Evolutionary conservation across 2,113 vertebrate species (phyloP).

Genomic region (Carassius auratus): DNA sequence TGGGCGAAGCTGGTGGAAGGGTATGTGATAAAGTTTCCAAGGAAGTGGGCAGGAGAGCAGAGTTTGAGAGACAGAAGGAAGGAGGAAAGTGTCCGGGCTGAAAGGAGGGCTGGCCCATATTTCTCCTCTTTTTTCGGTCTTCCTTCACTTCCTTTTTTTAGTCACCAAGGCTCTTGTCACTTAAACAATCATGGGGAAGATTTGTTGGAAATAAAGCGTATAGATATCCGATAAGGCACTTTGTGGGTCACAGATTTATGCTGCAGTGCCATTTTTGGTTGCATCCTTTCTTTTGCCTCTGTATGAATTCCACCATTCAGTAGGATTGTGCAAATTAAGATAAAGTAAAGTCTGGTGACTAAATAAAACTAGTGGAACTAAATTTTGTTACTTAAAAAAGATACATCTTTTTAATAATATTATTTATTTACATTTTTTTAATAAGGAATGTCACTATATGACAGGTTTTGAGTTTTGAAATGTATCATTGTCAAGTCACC

Average conservation of each 20-base stretch:
- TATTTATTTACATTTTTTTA: neutral
- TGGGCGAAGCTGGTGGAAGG: slow-evolving; percentile 58
- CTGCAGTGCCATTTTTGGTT: slow-evolving; percentile 64
- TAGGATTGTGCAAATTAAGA: slow-evolving; percentile 1
- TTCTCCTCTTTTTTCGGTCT: slow-evolving; percentile 64
- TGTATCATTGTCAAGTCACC: too few relatives aligned
- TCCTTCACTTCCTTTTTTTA: slow-evolving; percentile 56
- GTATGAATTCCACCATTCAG: slow-evolving; percentile 37
- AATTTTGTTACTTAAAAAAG: slow-evolving; percentile 48
- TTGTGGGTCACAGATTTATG: slow-evolving; percentile 61
- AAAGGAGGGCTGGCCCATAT: slow-evolving; percentile 56
- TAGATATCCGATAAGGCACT: slow-evolving; percentile 61
- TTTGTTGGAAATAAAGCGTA: slow-evolving; percentile 69
- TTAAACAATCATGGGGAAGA: slow-evolving; percentile 70
- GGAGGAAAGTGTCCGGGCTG: slow-evolving; percentile 69
- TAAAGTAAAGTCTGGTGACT: neutral
- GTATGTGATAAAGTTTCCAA: slow-evolving; percentile 78
- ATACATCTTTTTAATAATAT: neutral
- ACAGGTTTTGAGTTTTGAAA: neutral
- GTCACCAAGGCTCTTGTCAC: slow-evolving; percentile 61
- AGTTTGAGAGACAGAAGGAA: slow-evolving; percentile 75
- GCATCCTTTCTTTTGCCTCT: slow-evolving; percentile 67
- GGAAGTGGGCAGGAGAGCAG: slow-evolving; percentile 79
- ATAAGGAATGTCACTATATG: neutral
- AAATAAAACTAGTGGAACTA: slow-evolving; percentile 28